Base-by-base conservation (phyloP, 1,140 invertebrate species). In the Nixonia krombeini region DNA sequence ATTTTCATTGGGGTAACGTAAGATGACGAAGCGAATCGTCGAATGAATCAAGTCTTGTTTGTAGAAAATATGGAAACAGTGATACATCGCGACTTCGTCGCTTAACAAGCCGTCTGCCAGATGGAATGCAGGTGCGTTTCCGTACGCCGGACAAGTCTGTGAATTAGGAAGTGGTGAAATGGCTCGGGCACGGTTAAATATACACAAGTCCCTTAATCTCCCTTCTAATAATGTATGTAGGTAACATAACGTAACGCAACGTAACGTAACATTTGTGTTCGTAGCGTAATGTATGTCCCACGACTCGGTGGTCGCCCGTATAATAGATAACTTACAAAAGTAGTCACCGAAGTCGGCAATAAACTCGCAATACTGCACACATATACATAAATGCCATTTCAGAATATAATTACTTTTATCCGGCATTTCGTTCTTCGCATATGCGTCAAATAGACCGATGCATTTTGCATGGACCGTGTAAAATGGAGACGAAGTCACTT, bases 141-240 rank as follows among this genome's bases (percentile, higher is more conserved):
- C 67, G 55, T 52, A 51, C 40, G 10, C 28, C 46, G 61, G 55
- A 69, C 51, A 61, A 70, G 46, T 56, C 46, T 35, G 61, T 73
- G 73, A 75, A 75, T 75, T 75, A 73, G 73, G 64, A 63, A 73
- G 73, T 66, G 53, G 57, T 63, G 61, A 59, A 67, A 62, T 66
- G 64, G 66, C 49, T 41, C 55, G 46, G 61, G 15, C 46, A 58
- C 45, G 49, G 45, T 55, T 70, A 69, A 70, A 72, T 67, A 70
- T 72, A 74, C 57, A 46, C 38, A 55, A 28, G 44, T 56, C 58
- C 51, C 50, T 67, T 52, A 58, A 56, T 29, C 51, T 57, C 55
- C 47, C 51, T 52, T 45, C 56, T 69, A 65, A 70, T 73, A 73
- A 73, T 69, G 62, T 70, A 73, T 70, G 68, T 75, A 73, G 63